Evolutionary conservation across 2,888 invertebrate genomes (phyloP).

Genomic region (Dryobotodes eremita): DNA sequence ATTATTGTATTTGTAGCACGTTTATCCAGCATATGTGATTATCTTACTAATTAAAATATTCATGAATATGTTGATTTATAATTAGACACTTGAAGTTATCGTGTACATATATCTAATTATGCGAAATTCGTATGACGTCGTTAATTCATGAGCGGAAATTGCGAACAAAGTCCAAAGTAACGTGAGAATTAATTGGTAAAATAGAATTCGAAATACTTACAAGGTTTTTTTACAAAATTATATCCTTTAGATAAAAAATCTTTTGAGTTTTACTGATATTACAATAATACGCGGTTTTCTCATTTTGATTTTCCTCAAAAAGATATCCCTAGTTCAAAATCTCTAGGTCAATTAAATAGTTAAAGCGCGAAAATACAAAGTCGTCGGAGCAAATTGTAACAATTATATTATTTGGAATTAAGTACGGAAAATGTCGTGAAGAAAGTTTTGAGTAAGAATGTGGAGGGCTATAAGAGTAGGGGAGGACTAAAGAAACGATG

Average conservation of each 20-base stretch:
- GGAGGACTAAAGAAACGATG: neutral
- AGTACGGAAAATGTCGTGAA: neutral
- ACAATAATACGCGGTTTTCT: neutral
- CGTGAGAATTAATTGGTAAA: constrained; percentile 7
- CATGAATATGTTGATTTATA: constrained; percentile 19
- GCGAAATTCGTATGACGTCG: neutral
- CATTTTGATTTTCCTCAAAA: neutral
- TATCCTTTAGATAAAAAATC: neutral
- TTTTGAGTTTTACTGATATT: neutral
- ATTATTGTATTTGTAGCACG: constrained; percentile 16
- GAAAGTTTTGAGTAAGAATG: neutral
- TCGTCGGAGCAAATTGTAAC: neutral
- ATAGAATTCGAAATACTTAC: neutral
- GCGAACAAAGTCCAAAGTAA: constrained; percentile 4
- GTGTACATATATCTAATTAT: neutral
- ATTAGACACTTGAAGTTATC: constrained; percentile 2
- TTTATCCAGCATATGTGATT: constrained; percentile 26
- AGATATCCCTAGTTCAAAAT: neutral
- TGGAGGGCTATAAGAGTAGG: neutral
- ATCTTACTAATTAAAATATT: constrained; percentile 32
- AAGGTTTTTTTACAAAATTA: neutral
- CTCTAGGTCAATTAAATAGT: neutral
- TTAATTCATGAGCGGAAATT: neutral
- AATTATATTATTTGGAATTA: neutral
- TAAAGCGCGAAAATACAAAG: neutral